Conservation (phyloP, 2,888 invertebrate species). For the Congeria kusceri region DNA sequence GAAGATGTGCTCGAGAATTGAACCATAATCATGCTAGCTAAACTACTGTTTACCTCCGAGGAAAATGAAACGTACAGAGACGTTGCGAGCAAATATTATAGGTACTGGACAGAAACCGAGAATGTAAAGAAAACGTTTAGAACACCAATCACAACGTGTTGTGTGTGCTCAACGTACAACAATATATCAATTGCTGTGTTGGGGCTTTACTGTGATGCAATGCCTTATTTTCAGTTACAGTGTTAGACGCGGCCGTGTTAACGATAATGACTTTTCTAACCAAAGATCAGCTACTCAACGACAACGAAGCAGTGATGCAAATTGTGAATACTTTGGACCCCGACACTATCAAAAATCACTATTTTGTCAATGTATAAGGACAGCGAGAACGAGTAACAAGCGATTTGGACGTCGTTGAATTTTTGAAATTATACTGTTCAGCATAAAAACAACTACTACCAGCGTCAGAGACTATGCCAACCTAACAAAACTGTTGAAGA, state of each 20-base stretch:
- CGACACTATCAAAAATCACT: slow-evolving; percentile 38
- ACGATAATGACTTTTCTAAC: slow-evolving; percentile 22
- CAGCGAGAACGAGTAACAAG: slow-evolving; percentile 6
- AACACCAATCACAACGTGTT: slow-evolving; percentile 19
- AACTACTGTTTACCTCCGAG: slow-evolving; percentile 8
- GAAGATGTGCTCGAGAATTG: neutral
- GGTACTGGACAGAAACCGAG: slow-evolving; percentile 12
- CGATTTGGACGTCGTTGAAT: slow-evolving; percentile 27
- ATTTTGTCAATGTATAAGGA: slow-evolving; percentile 18
- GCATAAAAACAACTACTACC: slow-evolving; percentile 10
- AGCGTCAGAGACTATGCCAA: slow-evolving; percentile 12
- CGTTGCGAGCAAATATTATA: slow-evolving; percentile 5
- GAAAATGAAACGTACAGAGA: slow-evolving; percentile 9
- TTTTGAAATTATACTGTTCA: slow-evolving; percentile 13
- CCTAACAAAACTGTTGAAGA: slow-evolving; percentile 29
- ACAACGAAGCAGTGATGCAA: neutral
- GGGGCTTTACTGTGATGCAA: slow-evolving; percentile 24
- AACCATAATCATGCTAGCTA: slow-evolving; percentile 9
- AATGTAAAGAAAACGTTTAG: slow-evolving; percentile 5
- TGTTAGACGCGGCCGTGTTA: slow-evolving; percentile 27
- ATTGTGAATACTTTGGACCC: slow-evolving; percentile 9
- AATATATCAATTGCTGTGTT: slow-evolving; percentile 8
- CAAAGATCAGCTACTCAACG: neutral
- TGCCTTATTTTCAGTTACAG: slow-evolving; percentile 13
- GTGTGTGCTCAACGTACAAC: slow-evolving; percentile 18